Conservation (phyloP, 2,797 vertebrate species). For the Corythornis leucogaster region DNA sequence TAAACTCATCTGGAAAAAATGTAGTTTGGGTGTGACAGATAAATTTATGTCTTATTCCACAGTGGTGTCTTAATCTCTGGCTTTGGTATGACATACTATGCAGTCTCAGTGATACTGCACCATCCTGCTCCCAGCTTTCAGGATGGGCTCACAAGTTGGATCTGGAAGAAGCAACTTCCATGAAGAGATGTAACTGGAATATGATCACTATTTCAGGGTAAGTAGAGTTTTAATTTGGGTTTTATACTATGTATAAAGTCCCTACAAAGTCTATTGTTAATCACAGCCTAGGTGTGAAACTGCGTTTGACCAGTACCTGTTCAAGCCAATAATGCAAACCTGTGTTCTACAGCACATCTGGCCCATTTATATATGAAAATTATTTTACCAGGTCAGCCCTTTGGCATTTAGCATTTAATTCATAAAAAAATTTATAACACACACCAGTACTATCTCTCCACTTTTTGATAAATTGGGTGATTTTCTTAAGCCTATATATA, state of each 20-base stretch:
- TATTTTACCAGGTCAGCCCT: not conserved
- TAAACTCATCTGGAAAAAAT: conserved; percentile 51
- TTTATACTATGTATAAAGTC: not conserved
- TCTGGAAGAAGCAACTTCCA: not conserved
- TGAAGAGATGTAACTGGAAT: not conserved
- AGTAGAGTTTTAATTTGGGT: not conserved
- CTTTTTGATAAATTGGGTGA: not conserved
- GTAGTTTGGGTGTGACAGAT: conserved; percentile 32
- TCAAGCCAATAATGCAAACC: not conserved
- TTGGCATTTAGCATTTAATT: not conserved
- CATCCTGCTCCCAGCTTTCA: not conserved
- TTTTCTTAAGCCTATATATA: not conserved
- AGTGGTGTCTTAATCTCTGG: not conserved
- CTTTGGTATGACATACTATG: not conserved
- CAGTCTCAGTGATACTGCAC: not conserved
- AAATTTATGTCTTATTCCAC: not conserved
- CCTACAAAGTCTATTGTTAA: not conserved
- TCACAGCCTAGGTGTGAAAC: not conserved
- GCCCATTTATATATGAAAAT: not conserved
- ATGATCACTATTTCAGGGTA: not conserved
- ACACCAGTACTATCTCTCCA: not conserved
- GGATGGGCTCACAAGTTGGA: not conserved
- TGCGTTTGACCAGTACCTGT: not conserved
- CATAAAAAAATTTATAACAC: not conserved
- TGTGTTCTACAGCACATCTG: not conserved